Conservation (phyloP, 1,140 invertebrate genomes). For the Dryas iulia region DNA sequence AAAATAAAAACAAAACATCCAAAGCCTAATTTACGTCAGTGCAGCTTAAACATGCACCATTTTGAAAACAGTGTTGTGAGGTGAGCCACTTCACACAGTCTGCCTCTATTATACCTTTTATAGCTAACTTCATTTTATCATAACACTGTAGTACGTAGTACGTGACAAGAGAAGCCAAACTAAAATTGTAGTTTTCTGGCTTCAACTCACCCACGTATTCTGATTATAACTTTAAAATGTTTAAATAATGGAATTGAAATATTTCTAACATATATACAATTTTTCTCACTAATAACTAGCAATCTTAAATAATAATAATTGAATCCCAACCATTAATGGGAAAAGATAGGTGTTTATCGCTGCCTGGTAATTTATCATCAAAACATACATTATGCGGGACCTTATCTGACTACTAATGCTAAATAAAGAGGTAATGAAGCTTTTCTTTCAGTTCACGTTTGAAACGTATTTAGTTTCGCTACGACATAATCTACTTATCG, state of each 20-base stretch:
- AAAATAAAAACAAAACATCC: too few relatives aligned
- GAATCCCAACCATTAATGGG: too few relatives aligned
- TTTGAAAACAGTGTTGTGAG: background rate
- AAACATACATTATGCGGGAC: background rate
- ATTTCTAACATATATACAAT: background rate
- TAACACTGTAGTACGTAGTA: background rate
- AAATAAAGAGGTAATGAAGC: background rate
- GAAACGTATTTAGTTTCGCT: background rate
- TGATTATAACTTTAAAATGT: background rate
- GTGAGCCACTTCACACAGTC: background rate
- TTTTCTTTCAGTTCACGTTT: background rate
- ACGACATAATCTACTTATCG: background rate
- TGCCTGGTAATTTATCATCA: too few relatives aligned
- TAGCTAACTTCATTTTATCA: background rate
- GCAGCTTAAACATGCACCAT: background rate
- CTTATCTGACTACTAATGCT: background rate
- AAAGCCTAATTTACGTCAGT: too few relatives aligned
- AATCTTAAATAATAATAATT: too few relatives aligned
- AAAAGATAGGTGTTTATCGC: too few relatives aligned
- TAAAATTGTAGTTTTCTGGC: conserved; percentile 12
- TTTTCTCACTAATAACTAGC: too few relatives aligned
- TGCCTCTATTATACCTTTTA: background rate
- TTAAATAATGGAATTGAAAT: background rate
- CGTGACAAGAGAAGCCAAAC: conserved; percentile 4
- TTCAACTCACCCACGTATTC: background rate